These are phyloP conservation scores for Euzetes globulus DNA, from an alignment of 2,888 invertebrate genomes.

Conservation along the genomic window DNA sequence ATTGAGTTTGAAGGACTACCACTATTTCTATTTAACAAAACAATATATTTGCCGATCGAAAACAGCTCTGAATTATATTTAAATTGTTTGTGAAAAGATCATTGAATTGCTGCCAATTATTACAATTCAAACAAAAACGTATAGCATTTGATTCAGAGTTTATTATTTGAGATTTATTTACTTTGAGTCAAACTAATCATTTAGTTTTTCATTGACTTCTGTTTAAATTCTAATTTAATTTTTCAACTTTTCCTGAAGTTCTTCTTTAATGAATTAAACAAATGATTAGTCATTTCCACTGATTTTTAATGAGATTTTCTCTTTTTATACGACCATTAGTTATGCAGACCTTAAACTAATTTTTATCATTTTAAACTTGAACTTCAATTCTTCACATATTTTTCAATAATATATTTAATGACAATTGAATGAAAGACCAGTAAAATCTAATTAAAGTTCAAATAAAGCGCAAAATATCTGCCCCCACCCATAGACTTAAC, in stretches of 20 bases:
- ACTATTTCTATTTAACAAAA: background rate
- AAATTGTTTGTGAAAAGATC: background rate
- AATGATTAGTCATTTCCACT: conserved; percentile 25
- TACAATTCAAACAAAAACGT: background rate
- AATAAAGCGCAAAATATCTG: no score
- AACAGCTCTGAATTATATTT: background rate
- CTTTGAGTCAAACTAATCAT: no score
- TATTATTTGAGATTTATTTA: background rate
- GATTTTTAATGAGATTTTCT: conserved; percentile 18
- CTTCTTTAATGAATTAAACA: background rate
- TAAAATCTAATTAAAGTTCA: no score
- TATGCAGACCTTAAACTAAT: conserved; percentile 15
- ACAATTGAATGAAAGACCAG: no score
- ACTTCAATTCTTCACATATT: background rate
- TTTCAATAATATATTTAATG: background rate
- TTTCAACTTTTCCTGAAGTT: background rate
- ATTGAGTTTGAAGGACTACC: conserved; percentile 1
- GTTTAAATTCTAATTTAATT: background rate
- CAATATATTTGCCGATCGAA: background rate
- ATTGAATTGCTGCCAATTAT: conserved; percentile 17
- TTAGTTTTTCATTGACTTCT: background rate
- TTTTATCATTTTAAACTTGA: conserved; percentile 15
- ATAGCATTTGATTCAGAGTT: background rate
- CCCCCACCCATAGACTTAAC: no score
- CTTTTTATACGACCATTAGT: background rate